A percentile compares a stretch with the other conserved stretches of the same genome.
Evolutionary conservation across 2,113 vertebrate genomes (phyloP).

Genomic region (Heterotis niloticus): DNA sequence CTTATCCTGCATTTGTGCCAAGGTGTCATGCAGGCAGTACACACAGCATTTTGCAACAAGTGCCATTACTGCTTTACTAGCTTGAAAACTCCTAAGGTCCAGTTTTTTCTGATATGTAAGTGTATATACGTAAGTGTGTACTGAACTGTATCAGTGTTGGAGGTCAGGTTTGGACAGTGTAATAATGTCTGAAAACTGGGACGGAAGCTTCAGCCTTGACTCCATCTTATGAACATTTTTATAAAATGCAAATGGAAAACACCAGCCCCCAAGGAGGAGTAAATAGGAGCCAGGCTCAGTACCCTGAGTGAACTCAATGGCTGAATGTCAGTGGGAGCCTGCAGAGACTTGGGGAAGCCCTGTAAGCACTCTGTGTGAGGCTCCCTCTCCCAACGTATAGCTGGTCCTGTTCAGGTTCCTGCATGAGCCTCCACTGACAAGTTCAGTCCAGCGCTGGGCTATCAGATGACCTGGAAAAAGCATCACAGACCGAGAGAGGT

Average conservation of each 20-base stretch:
- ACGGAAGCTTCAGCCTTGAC: neutral
- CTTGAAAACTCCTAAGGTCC: too few relatives aligned
- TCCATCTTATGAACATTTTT: neutral
- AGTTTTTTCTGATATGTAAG: neutral
- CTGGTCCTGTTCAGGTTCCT: neutral
- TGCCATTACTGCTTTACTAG: too few relatives aligned
- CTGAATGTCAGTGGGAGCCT: neutral
- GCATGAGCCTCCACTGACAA: neutral
- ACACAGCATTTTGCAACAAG: too few relatives aligned
- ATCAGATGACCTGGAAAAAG: conserved; percentile 33
- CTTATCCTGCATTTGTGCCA: too few relatives aligned
- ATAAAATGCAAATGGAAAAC: neutral
- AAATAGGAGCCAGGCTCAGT: neutral
- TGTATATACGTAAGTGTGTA: too few relatives aligned
- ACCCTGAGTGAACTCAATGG: neutral
- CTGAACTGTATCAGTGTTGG: too few relatives aligned
- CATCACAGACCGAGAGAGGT: neutral
- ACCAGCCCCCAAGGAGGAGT: neutral
- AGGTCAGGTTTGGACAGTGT: too few relatives aligned
- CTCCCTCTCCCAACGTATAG: neutral
- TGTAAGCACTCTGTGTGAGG: neutral
- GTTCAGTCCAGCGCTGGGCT: conserved; percentile 11
- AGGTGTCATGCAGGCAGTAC: too few relatives aligned
- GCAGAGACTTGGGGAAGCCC: neutral
- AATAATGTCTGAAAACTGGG: neutral